Evolutionary conservation across 2,797 vertebrate species (phyloP).

Genomic region (Gadopsis bispinosus): DNA sequence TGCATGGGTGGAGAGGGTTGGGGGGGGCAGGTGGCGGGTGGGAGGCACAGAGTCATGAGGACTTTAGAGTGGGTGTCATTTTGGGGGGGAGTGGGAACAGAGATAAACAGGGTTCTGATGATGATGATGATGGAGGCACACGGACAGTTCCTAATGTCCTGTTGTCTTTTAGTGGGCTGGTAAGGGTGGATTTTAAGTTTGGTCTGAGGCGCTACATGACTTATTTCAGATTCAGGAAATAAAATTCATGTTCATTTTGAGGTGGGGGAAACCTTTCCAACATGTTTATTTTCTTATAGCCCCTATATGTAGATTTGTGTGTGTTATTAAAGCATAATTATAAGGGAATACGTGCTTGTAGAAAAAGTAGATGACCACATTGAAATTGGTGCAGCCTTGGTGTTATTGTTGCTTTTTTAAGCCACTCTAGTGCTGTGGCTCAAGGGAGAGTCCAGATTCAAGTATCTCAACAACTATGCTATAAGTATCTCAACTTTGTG

Average conservation of each 20-base stretch:
- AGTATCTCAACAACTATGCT: not conserved
- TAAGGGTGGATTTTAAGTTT: not conserved
- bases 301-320: not conserved
- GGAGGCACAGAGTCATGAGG: slow-evolving; percentile 74
- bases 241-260: not conserved
- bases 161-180: not conserved
- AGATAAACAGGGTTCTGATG: slow-evolving; percentile 79
- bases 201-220: not conserved
- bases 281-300: not conserved
- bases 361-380: not conserved
- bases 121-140: slow-evolving; percentile 73
- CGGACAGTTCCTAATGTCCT: slow-evolving; percentile 47
- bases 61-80: slow-evolving; percentile 69
- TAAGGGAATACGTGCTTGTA: not conserved
- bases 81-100: slow-evolving; percentile 73
- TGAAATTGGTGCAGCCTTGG: not conserved
- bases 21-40: slow-evolving; percentile 55
- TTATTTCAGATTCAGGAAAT: not conserved
- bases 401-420: not conserved
- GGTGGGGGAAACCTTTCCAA: too few relatives aligned
- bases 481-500: not conserved
- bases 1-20: slow-evolving; percentile 60
- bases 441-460: not conserved
- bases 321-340: not conserved
- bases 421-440: not conserved